Percentiles rank a stretch among this genome's conserved stretches.
These are phyloP conservation scores for Apodemia mormo DNA, from an alignment of 2,888 invertebrate species.

Conservation along the genomic window DNA sequence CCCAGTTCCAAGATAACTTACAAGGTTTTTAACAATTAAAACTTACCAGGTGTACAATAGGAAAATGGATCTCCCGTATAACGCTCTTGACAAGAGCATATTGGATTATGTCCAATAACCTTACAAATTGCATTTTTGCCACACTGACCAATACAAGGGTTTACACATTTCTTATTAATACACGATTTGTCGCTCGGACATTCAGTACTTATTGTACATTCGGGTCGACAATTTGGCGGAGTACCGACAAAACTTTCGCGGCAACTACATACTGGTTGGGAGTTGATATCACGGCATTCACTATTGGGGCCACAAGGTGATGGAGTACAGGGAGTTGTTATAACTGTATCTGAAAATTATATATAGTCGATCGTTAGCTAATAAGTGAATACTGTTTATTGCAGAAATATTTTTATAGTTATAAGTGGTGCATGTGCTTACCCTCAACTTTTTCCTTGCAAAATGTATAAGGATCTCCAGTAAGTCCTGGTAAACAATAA, in stretches of 20 bases:
- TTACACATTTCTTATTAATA: conserved; percentile 87
- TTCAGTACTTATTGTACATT: conserved; percentile 90
- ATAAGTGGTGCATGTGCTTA: conserved; percentile 42
- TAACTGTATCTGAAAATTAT: conserved; percentile 56
- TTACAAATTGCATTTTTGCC: conserved; percentile 90
- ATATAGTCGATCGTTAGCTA: neutral
- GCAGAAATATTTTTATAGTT: neutral
- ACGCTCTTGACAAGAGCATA: conserved; percentile 87
- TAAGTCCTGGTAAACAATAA: conserved; percentile 84
- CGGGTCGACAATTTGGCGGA: conserved; percentile 90
- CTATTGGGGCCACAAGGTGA: conserved; percentile 91
- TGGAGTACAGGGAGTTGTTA: conserved; percentile 83
- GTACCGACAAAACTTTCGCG: conserved; percentile 86
- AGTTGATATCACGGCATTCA: conserved; percentile 85
- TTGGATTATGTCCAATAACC: conserved; percentile 91
- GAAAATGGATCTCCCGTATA: conserved; percentile 90
- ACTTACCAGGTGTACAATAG: conserved; percentile 77
- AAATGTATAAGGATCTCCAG: conserved; percentile 86
- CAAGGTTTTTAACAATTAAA: conserved; percentile 28
- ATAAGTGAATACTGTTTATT: neutral
- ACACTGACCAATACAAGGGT: conserved; percentile 91
- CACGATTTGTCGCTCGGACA: conserved; percentile 89
- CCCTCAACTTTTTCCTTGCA: conserved; percentile 77
- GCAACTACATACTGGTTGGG: conserved; percentile 88
- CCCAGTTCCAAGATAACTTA: neutral